A percentile compares a stretch with the other conserved stretches of the same genome.
These are phyloP conservation scores for Buathra laborator DNA, from an alignment of 2,888 invertebrate species.

Conservation along the genomic window DNA sequence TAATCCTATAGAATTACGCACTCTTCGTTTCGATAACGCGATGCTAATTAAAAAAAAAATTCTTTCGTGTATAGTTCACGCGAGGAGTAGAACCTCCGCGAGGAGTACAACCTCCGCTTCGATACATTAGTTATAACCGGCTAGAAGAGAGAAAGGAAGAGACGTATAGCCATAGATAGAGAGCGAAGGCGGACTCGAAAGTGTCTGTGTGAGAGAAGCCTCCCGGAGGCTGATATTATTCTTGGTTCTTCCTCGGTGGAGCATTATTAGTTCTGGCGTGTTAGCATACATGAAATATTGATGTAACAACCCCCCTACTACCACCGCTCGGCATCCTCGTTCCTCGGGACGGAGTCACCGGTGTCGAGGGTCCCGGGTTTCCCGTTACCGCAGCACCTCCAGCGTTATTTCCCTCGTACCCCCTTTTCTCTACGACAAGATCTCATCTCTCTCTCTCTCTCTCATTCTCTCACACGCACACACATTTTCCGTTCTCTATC, in stretches of 20 bases:
- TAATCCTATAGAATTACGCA: too few species aligned
- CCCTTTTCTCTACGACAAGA: conserved; percentile 65
- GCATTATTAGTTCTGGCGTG: conserved; percentile 85
- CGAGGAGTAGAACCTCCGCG: too few species aligned
- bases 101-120: too few species aligned
- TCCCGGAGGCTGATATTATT: conserved; percentile 83
- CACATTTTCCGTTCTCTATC: background rate
- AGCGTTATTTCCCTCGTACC: conserved; percentile 50
- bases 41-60: too few species aligned
- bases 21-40: too few species aligned
- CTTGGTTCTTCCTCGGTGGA: conserved; percentile 83
- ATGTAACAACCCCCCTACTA: conserved; percentile 80
- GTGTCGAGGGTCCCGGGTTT: conserved; percentile 41
- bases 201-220: conserved; percentile 36
- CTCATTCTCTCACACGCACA: conserved; percentile 33
- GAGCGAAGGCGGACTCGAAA: conserved; percentile 6
- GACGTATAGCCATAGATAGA: conserved; percentile 22
- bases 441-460: conserved; percentile 54
- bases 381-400: conserved; percentile 58
- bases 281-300: conserved; percentile 86
- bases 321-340: conserved; percentile 54
- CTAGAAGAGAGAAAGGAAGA: background rate
- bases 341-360: conserved; percentile 58
- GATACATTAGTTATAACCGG: too few species aligned
- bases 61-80: too few species aligned